These are phyloP conservation scores for Prunella himalayana DNA, from an alignment of 2,113 vertebrate species.

Conservation along the genomic window DNA sequence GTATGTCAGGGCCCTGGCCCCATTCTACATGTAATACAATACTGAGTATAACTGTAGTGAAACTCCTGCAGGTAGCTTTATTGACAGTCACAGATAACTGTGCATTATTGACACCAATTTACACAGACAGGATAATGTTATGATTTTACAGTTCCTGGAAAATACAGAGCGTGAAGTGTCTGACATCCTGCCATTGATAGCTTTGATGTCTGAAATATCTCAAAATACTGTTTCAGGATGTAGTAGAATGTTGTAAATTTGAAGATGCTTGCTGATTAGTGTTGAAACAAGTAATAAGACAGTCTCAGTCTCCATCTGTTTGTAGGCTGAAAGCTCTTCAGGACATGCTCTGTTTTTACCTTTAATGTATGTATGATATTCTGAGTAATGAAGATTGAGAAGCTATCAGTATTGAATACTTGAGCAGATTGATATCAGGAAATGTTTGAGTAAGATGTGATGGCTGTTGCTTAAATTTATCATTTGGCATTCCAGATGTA, in stretches of 20 bases:
- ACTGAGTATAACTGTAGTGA: not conserved
- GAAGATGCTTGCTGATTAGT: not conserved
- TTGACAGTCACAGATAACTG: not conserved
- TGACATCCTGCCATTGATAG: not conserved
- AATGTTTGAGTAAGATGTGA: not conserved
- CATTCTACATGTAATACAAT: rapidly evolving
- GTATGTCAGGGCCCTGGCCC: not conserved
- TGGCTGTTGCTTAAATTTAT: not conserved
- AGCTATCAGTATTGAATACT: not conserved
- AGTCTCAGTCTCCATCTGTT: not conserved
- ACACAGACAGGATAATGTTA: not conserved
- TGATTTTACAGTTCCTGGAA: not conserved
- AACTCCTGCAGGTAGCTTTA: not conserved
- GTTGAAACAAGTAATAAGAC: not conserved
- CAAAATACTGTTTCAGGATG: not conserved
- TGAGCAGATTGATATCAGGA: not conserved
- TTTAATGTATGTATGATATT: not conserved
- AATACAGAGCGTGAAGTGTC: not conserved
- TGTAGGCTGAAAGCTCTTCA: not conserved
- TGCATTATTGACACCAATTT: not conserved
- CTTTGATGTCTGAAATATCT: not conserved
- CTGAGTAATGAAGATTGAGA: not conserved
- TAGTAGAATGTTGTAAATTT: not conserved
- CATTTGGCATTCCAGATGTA: not conserved
- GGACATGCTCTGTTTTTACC: not conserved